Evolutionary conservation across 2,113 vertebrate species (phyloP), one percentile per base, ranked within the genome.

Genomic region (Trichechus manatus): DNA sequence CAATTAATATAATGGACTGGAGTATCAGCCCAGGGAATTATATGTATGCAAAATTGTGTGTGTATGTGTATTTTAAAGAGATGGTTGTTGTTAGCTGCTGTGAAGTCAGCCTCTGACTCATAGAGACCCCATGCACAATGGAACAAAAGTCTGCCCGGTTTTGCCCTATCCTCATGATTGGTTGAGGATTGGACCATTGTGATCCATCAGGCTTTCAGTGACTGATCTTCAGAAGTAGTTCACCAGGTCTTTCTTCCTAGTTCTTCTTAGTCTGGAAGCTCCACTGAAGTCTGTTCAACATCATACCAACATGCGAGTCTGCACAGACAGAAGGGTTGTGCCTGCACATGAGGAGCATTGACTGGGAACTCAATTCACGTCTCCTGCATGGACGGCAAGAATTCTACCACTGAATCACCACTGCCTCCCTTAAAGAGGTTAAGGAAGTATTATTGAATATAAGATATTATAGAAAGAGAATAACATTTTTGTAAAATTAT

Each of bases 401-500:
- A n/a, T 17, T 70, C 68, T n/a, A 15, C 33, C 31, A n/a, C 14
- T 19, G 15, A 70, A n/a, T 70, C 33, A 70, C 33, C 68, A 70
- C 13, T 68, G 29, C 27, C 11, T 31, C 17, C 66, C 93, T 97
- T 79, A 72, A 78, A 91, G 56, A 79, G 22, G 33, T 59, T 83
- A 72, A 79, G 42, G 25, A 79, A 87, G 53, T 5, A 20, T 84
- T 82, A 29, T 50, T 87, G 63, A 53, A 59, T n/a, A 53, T n/a
- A 66, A 22, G 20, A 31, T 47, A 66, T 84, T 74, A 44, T 53
- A 94, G 36, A 91, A 66, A 89, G 2, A 81, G 4, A 13, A 14
- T 70, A 94, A 33, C 68, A 39, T 82, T 96, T 93, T 31, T 59
- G 19, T 59, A 95, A 89, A 82, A 53, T 4, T 68, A 66, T 72